phyloP scores from a whole-genome alignment of 2,888 invertebrate species.

The Ceraclea dissimilis region DNA sequence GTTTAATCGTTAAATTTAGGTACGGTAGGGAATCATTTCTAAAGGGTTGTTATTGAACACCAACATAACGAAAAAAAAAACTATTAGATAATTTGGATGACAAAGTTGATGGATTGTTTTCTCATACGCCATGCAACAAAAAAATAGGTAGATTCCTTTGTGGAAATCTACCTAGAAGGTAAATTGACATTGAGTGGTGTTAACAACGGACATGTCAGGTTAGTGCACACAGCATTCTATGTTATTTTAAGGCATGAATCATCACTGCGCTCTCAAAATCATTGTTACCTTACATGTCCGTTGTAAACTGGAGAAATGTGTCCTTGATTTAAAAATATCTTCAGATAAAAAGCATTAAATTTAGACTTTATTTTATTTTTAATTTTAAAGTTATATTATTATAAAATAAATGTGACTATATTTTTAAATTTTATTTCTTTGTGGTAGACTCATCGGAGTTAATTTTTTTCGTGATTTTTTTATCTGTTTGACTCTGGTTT shows the following conservation, averaged over 20 bases:
- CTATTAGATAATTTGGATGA: too few relatives aligned
- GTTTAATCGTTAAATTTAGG: too few relatives aligned
- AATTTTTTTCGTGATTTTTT: background rate
- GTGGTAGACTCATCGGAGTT: background rate
- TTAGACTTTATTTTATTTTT: background rate
- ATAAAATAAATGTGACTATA: background rate
- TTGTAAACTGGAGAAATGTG: background rate
- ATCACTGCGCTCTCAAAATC: constrained; percentile 5
- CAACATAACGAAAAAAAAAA: too few relatives aligned
- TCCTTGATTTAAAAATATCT: background rate
- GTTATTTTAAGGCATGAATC: constrained; percentile 15
- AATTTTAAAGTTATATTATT: background rate
- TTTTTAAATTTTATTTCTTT: background rate
- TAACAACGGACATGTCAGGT: constrained; percentile 23
- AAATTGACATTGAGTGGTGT: background rate
- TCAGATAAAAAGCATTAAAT: background rate
- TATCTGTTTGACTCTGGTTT: background rate
- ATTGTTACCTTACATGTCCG: constrained; percentile 25
- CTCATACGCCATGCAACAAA: too few relatives aligned
- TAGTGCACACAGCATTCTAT: constrained; percentile 22
- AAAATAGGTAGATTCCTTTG: too few relatives aligned
- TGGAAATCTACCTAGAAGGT: too few relatives aligned
- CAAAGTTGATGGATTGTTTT: too few relatives aligned
- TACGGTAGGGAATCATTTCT: too few relatives aligned
- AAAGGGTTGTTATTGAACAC: too few relatives aligned